These are phyloP conservation scores for Sterna hirundo DNA, from an alignment of 2,113 vertebrate species.

Conservation along the genomic window DNA sequence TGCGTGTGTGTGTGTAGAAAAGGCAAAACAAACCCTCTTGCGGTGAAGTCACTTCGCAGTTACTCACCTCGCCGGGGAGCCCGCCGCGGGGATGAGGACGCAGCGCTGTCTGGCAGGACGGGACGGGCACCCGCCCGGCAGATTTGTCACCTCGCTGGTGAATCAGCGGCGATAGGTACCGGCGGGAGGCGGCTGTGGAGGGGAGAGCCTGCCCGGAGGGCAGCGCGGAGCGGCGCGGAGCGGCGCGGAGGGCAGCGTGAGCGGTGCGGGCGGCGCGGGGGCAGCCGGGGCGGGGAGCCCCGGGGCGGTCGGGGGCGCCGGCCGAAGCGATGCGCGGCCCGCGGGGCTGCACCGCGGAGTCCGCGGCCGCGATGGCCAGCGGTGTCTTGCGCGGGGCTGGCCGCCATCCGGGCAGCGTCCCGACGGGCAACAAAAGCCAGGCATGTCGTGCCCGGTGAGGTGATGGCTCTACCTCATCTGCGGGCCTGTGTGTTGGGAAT, in stretches of 20 bases:
- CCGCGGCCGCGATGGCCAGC: not conserved
- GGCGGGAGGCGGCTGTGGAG: not conserved
- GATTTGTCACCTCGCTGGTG: constrained; percentile 35
- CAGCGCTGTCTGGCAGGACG: constrained; percentile 24
- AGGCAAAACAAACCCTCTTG: constrained; percentile 5
- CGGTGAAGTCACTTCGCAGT: constrained; percentile 17
- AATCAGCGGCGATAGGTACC: constrained; percentile 11
- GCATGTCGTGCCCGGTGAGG: not conserved
- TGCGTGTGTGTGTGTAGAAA: not conserved
- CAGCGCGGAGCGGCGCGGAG: not conserved
- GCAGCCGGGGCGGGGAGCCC: not conserved
- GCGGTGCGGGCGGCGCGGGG: not conserved
- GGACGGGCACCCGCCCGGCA: constrained; percentile 1
- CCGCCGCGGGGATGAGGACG: not conserved
- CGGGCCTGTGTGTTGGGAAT: not conserved
- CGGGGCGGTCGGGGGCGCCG: not conserved
- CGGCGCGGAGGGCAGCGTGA: not conserved
- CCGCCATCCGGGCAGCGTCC: not conserved
- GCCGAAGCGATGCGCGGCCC: not conserved
- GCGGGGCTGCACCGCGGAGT: not conserved
- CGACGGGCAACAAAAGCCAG: not conserved
- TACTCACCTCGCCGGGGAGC: constrained; percentile 43
- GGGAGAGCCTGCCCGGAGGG: not conserved
- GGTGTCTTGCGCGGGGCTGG: not conserved
- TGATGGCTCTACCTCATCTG: not conserved